Evolutionary conservation across 2,113 vertebrate species (phyloP).

Genomic region (Rhabdomys dilectus): DNA sequence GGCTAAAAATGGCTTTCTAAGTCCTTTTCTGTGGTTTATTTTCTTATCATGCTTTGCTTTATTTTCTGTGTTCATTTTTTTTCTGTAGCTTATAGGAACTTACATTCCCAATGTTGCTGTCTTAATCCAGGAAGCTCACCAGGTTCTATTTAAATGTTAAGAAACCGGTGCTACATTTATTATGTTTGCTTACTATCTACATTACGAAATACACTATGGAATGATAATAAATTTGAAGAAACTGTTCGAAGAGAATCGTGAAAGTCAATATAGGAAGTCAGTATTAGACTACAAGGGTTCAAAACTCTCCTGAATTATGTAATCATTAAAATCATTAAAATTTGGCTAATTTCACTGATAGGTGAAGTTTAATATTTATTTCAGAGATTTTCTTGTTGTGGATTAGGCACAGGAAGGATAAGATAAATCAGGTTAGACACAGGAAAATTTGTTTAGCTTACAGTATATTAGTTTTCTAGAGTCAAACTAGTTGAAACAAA

Average conservation of each 20-base stretch:
- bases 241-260: not conserved
- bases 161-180: not conserved
- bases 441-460: not conserved
- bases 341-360: not conserved
- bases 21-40: not conserved
- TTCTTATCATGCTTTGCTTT: not conserved
- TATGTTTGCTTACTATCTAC: not conserved
- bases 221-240: not conserved
- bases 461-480: not conserved
- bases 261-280: not conserved
- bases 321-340: not conserved
- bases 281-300: not conserved
- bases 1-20: not conserved
- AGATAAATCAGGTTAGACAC: not conserved
- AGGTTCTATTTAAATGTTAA: not conserved
- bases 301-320: not conserved
- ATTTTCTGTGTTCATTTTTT: not conserved
- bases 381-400: too few relatives aligned
- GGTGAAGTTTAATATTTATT: not conserved
- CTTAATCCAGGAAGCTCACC: not conserved
- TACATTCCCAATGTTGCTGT: not conserved
- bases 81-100: not conserved
- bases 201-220: not conserved
- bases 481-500: not conserved
- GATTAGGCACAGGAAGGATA: too few relatives aligned